Base-by-base conservation (phyloP, 2,797 vertebrate species). In the Ceryle rudis region DNA sequence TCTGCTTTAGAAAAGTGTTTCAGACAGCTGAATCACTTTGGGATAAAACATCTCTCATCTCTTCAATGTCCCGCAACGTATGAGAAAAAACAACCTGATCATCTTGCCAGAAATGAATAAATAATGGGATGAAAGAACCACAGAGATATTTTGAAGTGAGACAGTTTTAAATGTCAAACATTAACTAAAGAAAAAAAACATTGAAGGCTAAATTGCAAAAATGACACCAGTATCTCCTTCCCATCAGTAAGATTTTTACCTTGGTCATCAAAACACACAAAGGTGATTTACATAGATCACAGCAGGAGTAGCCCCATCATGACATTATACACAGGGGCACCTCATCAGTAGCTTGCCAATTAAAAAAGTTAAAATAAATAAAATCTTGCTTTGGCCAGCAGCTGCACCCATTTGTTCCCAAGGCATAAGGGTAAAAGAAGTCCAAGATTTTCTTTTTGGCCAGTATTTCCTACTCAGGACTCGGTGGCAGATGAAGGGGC, bases 121-220 rank as follows among this genome's bases (percentile, higher is more conserved):
- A 14, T 9, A 20, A 33, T 2, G 3, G 20, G 44, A 42, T 67
- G 57, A 49, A 77, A 67, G 44, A 80, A 67, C 14, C 12, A 2
- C 54, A 66, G 33, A 64, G 35, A 28, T 14, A 52, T 61, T 39
- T 55, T 57, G 37, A 81, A 37, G 16, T 11, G n/a, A 55, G 58
- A 54, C 14, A 47, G 23, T 26, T 74, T 80, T 71, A 83, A 66
- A 52, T n/a, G 71, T 5, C 39, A 86, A 71, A 33, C 9, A n/a
- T 39, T 20, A 92, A 46, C 16, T 35, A 71, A 71, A 73, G 41
- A 2, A 23, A 73, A 44, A 2, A 23, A 17, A 4, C 12, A 64
- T 31, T 0, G 0, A 46, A 5, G 61, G 22, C 21, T 64, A 44
- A 77, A 77, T 3, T 46, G 41, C 17, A 67, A 41, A 57, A 71